Evolutionary conservation across 2,797 vertebrate species (phyloP), one percentile per base, ranked within the genome.

Genomic region (Decapterus maruadsi): DNA sequence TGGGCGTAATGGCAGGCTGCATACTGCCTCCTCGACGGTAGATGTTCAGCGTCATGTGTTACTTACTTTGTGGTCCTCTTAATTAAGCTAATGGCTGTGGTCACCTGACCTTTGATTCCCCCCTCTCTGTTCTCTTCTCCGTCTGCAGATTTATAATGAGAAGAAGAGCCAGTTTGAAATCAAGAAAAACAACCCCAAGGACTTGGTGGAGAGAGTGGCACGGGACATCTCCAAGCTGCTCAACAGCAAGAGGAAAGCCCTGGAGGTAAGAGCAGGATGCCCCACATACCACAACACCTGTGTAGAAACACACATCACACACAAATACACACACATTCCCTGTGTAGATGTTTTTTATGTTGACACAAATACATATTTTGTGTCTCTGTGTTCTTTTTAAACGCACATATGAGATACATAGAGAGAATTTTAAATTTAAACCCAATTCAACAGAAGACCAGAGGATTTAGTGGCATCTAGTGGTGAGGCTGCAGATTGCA

Each of bases 101-200:
- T 81, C 56, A 76, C 50, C 43, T 75, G 60, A 89, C 68, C 75
- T 81, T 43, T 84, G 61, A 77, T 80, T 72, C 8, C 34, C 8
- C 34, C 34, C 34, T 36, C 29, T 31, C 5, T 80, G 67, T 75
- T 92, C 80, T 63, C 83, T 75, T 92, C 80, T 63, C 83, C 88
- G 80, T 71, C 76, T 91, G 87, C 95, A 99, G 98, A 98, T 99
- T 93, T 99, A 99, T 83, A 96, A 93, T 74, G 97, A 99, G 83
- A 99, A 99, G 85, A 96, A 93, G 90, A 98, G 97, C 93, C 96
- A 98, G 83, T 99, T 99, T 85, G 97, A 98, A 82, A 96, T 99
- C 60, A 98, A 97, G 93, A 96, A 96, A 85, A 99, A 99, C 12
- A 96, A 96, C 61, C 97, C 98, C 68, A 97, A 95, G 88, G 97